phyloP scores from a whole-genome alignment of 1,140 invertebrate species.

The Zaprionus ornatus region DNA sequence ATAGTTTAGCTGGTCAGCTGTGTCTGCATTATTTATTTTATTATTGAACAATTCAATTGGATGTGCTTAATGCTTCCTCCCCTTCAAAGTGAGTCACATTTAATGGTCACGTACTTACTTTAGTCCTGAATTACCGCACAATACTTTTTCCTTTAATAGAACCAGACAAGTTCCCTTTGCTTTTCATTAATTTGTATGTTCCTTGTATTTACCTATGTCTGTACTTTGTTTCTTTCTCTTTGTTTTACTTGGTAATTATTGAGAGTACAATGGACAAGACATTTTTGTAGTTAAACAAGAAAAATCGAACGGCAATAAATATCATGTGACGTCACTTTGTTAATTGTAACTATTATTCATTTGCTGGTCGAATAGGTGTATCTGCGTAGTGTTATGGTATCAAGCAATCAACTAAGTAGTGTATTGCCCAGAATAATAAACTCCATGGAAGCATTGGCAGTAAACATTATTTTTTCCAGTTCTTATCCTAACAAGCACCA shows the following conservation, averaged over 20 bases:
- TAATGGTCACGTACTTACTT: slow-evolving; percentile 36
- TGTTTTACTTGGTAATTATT: neutral
- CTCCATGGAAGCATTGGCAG: too few species aligned
- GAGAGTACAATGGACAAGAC: neutral
- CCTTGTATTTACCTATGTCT: neutral
- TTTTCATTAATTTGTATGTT: neutral
- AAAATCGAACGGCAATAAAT: neutral
- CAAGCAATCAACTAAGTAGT: neutral
- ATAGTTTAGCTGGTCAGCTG: slow-evolving; percentile 5
- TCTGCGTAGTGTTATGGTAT: neutral
- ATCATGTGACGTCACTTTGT: neutral
- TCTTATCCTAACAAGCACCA: too few species aligned
- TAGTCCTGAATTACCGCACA: slow-evolving; percentile 27
- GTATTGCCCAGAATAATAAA: too few species aligned
- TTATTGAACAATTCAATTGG: slow-evolving; percentile 43
- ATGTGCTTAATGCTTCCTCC: neutral
- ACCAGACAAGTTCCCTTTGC: neutral
- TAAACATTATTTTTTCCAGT: too few species aligned
- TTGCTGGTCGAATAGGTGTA: neutral
- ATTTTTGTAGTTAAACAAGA: neutral
- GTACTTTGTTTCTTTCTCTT: neutral
- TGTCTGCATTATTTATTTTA: slow-evolving; percentile 35
- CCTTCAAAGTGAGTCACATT: slow-evolving; percentile 12
- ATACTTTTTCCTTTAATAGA: neutral
- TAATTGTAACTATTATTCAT: neutral